Evolutionary conservation across 2,797 vertebrate species (phyloP).

Genomic region (Anabas testudineus): DNA sequence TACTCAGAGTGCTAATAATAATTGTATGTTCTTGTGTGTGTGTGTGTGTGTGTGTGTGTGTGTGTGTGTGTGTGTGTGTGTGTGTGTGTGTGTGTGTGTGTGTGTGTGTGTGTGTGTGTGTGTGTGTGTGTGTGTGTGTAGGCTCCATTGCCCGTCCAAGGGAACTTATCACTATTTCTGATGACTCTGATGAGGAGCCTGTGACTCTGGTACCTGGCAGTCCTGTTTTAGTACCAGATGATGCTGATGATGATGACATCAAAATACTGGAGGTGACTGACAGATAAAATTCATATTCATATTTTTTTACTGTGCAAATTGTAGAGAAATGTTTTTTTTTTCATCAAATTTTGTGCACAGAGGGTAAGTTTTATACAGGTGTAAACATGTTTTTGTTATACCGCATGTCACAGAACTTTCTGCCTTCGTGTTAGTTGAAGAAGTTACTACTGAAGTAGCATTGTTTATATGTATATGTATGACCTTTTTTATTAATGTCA

Average conservation of each 20-base stretch:
- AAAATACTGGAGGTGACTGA: conserved; percentile 89
- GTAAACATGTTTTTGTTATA: not conserved
- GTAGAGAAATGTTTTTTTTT: not conserved
- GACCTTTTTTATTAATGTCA: not conserved
- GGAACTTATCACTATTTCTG: conserved; percentile 89
- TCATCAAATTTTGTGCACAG: no score
- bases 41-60: not conserved
- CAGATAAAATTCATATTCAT: not conserved
- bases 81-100: no score
- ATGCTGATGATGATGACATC: conserved; percentile 86
- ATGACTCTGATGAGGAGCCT: conserved; percentile 90
- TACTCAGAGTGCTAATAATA: not conserved
- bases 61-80: no score
- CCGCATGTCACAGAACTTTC: not conserved
- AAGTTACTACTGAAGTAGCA: not conserved
- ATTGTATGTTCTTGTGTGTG: no score
- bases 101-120: no score
- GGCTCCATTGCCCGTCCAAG: conserved; percentile 60
- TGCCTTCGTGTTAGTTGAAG: not conserved
- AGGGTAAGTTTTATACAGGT: no score
- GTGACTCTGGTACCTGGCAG: conserved; percentile 70
- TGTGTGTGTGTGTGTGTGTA: conserved; percentile 12
- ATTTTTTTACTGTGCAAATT: not conserved
- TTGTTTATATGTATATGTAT: not conserved
- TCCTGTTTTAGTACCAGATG: conserved; percentile 81